phyloP scores from a whole-genome alignment of 2,888 invertebrate genomes.

The Augiades crinisus region DNA sequence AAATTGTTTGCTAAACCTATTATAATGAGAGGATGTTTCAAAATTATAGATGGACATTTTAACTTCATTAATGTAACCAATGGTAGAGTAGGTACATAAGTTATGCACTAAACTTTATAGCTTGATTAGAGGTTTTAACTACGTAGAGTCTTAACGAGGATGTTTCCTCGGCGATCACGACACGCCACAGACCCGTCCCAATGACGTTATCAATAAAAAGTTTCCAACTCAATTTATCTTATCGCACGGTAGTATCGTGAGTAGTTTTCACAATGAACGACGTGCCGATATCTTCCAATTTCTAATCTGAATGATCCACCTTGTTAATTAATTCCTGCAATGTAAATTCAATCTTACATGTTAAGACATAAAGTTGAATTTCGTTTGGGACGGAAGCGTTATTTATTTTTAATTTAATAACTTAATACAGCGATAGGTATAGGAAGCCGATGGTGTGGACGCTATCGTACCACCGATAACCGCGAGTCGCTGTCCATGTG shows the following conservation, averaged over 20 bases:
- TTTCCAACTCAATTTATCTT: constrained; percentile 74
- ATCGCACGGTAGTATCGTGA: constrained; percentile 75
- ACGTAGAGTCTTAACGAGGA: constrained; percentile 30
- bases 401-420: constrained; percentile 78
- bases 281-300: constrained; percentile 78
- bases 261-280: constrained; percentile 79
- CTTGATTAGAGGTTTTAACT: constrained; percentile 25
- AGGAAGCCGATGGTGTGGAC: constrained; percentile 68
- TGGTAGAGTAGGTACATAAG: background rate
- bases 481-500: constrained; percentile 65
- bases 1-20: no score
- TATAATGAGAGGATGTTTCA: no score
- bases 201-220: constrained; percentile 64
- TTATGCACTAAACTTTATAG: constrained; percentile 15
- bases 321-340: constrained; percentile 61
- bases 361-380: constrained; percentile 44
- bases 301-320: constrained; percentile 79
- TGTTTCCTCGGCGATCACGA: constrained; percentile 24
- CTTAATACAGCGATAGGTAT: constrained; percentile 75
- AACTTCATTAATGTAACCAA: background rate
- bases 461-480: constrained; percentile 71
- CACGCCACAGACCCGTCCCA: constrained; percentile 56
- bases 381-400: constrained; percentile 38
- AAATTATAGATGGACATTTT: background rate
- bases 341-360: constrained; percentile 43